Base-by-base conservation (phyloP, 2,888 invertebrate species). In the Acleris laterana region DNA sequence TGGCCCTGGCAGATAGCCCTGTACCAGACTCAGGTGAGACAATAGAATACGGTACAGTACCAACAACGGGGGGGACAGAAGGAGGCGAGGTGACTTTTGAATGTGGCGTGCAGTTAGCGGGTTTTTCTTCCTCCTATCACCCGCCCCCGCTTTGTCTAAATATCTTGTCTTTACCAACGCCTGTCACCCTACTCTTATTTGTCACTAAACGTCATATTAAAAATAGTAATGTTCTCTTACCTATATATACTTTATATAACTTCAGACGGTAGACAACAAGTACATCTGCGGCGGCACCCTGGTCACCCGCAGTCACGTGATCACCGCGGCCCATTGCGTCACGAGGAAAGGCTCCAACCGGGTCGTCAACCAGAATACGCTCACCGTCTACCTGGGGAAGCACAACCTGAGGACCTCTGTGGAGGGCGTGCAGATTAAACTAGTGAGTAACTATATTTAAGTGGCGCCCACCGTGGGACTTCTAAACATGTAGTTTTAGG, bases 1-100 rank as follows among this genome's bases (percentile, higher is more conserved):
- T 95, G 94, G 93, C 95, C 95, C 0, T 95, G 95, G 95, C 95
- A 95, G 80, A 94, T 94, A 11, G 95, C 95, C 0, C 78, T 95
- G 0, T 95, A 95, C 76, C 94, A 94, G 72, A 93, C 94, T 0
- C 89, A 91, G 86, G 93, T 93, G 77, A 68, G 64, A 51, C 51
- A 20, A 9, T 49, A 9, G 49, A 3, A 19, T 9, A 17, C 9
- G 38, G 11, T 11, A 13, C 28, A 32, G 25, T 25, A 32, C 28
- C 28, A 5, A 32, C 3, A 11, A 32, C 11, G n/a, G n/a, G n/a
- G n/a, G 13, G 5, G 38, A 4, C 13, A 38, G 38, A 13, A 5
- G 28, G 28, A 28, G 9, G 9, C 32, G 9, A 32, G 32, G 32
- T 1, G 32, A 25, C 25, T 25, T 5, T 25, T 5, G 25, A 5